Evolutionary conservation across 2,888 invertebrate genomes (phyloP), one percentile per base, ranked within the genome.

Genomic region (Acleris sparsana): DNA sequence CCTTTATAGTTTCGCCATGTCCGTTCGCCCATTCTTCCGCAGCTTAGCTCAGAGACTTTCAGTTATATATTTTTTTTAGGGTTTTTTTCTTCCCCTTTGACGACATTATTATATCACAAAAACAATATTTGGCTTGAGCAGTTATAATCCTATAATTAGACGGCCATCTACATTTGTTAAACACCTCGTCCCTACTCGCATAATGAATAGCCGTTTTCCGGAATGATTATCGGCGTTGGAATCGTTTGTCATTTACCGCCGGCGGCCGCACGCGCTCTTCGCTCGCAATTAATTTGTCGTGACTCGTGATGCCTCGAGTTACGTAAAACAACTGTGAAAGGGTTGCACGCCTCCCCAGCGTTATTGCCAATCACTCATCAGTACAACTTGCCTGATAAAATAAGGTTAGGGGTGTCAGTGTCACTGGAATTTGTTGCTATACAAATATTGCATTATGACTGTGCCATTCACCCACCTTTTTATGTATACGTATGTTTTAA

Each of bases 221-320:
- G 43, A 52, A 60, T 20, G 22, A 20, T 58, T 46, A 53, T 62
- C 51, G 57, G 33, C 52, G 56, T 49, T 43, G 67, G 73, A 73
- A 76, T 74, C 75, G 73, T 78, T 77, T 74, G 75, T 82, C 79
- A 81, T 77, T 79, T 72, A 73, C 73, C 72, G 72, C 67, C 57
- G 61, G 59, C 55, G 17, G 44, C 25, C 75, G 74, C 63, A 69
- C 71, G 67, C 70, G 70, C 70, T 67, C 58, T 73, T 67, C 73
- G 71, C 68, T 67, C 57, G 73, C 74, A 69, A 84, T 81, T 81
- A 83, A 83, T 84, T 76, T 75, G 72, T 81, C 80, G 70, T 78
- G 71, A 77, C 75, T 81, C 80, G 70, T 78, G 71, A 77, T 75
- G 74, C 72, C 75, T 70, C 71, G 69, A 75, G 78, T 78, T 75